Conservation (phyloP, 1,140 invertebrate species). For the Watersipora subatra region DNA sequence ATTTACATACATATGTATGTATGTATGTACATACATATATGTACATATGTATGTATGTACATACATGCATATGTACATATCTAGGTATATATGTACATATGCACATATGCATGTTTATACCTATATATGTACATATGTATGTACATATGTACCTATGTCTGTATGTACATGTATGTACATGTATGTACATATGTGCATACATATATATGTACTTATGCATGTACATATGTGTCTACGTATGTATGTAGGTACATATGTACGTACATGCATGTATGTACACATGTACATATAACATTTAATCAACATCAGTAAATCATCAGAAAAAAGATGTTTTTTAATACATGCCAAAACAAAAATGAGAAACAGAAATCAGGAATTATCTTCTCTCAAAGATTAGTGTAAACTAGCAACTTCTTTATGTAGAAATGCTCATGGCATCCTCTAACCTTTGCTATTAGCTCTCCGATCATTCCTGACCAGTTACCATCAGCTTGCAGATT, state of each 20-base stretch:
- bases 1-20: background rate
- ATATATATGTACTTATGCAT: background rate
- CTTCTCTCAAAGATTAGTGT: too few species aligned
- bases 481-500: slow-evolving; percentile 64
- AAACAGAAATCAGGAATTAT: too few species aligned
- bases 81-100: background rate
- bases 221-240: background rate
- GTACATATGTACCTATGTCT: background rate
- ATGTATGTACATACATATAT: background rate
- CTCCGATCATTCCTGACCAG: slow-evolving; percentile 39
- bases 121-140: background rate
- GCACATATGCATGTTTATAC: background rate
- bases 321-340: too few species aligned
- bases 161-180: background rate
- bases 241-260: background rate
- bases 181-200: background rate
- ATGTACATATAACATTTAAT: too few species aligned
- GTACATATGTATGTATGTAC: background rate
- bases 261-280: background rate
- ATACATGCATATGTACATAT: background rate
- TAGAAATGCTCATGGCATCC: too few species aligned
- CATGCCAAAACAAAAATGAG: too few species aligned
- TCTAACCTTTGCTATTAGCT: slow-evolving; percentile 42
- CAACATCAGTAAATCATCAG: too few species aligned
- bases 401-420: too few species aligned